Conservation (phyloP, 2,888 invertebrate genomes). For the Schizaphis graminum region DNA sequence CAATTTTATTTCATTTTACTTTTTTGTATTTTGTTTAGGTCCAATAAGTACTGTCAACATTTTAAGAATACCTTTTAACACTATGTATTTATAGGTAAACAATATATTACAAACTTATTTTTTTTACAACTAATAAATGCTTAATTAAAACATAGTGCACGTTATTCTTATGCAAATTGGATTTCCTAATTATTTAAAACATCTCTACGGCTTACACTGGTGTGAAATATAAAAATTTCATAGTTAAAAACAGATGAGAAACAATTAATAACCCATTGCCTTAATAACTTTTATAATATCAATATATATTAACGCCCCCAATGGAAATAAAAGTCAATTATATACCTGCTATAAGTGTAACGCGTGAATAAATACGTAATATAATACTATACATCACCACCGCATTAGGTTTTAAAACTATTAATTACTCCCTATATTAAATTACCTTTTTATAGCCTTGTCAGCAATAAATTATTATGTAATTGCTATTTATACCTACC, state of each 20-base stretch:
- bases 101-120: neutral
- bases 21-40: neutral
- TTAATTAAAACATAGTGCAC: neutral
- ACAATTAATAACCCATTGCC: neutral
- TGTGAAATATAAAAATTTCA: neutral
- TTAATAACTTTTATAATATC: neutral
- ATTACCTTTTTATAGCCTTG: neutral
- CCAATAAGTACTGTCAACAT: neutral
- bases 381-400: neutral
- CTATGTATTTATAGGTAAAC: neutral
- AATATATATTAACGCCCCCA: neutral
- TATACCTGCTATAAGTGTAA: neutral
- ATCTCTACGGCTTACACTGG: neutral
- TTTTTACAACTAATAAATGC: neutral
- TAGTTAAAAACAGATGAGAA: neutral
- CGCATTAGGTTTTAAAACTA: conserved; percentile 1
- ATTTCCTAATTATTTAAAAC: neutral
- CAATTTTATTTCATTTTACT: neutral
- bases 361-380: neutral
- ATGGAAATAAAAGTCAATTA: neutral
- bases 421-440: neutral
- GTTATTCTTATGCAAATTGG: neutral
- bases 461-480: neutral
- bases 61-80: neutral
- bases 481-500: neutral